Conservation (phyloP, 2,113 vertebrate species). For the Papio anubis region DNA sequence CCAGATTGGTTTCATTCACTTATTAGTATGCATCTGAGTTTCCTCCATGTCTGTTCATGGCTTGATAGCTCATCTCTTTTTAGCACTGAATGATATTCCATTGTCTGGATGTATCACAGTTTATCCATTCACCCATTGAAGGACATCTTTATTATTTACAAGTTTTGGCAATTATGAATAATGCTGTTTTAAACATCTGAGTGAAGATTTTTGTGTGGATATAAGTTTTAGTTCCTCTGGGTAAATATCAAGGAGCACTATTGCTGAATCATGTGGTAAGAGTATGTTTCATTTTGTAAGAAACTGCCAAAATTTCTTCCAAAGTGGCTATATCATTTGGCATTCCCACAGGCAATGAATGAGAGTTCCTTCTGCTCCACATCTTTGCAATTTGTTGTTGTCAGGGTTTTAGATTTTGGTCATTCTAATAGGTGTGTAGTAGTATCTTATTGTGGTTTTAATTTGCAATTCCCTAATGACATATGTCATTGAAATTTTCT, state of each 20-base stretch:
- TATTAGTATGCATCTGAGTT: background rate
- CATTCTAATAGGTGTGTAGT: background rate
- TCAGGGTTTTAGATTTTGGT: background rate
- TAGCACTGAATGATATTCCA: background rate
- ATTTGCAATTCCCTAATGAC: background rate
- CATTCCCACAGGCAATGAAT: background rate
- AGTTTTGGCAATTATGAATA: background rate
- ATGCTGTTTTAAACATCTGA: background rate
- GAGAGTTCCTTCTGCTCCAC: background rate
- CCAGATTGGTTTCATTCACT: background rate
- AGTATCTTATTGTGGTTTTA: background rate
- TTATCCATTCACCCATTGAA: background rate
- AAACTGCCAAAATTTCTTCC: background rate
- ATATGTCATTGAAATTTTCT: background rate
- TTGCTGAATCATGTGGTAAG: background rate
- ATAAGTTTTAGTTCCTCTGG: background rate
- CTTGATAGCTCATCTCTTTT: background rate
- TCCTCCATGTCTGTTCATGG: background rate
- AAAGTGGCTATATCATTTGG: background rate
- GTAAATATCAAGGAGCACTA: background rate
- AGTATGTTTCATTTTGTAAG: background rate
- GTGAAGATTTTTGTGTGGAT: background rate
- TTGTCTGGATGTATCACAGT: background rate
- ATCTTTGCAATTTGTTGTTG: background rate
- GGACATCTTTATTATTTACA: background rate